Base-by-base conservation (phyloP, 2,113 vertebrate genomes). In the Ptilorrhoa leucosticta region DNA sequence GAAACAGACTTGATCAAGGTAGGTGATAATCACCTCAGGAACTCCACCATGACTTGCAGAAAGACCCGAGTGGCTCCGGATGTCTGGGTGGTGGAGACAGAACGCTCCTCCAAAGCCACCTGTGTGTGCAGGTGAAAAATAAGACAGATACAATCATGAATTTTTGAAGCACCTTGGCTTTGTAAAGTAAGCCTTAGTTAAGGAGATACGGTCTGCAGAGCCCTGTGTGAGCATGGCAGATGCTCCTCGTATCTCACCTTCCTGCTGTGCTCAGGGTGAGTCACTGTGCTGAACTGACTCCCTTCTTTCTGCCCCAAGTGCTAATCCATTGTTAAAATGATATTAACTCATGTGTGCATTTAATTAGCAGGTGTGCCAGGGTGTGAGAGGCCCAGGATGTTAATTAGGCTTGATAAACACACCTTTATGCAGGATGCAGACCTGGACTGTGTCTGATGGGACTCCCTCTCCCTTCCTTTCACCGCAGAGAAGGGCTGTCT, bases 311-410 rank as follows among this genome's bases (percentile, higher is more conserved):
- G 56, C 63, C 73, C 79, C 71, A 39, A 93, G 76, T 94, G 83
- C 61, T 95, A 93, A 89, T 39, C 60, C 44, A 37, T 96, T 96
- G 91, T 94, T 94, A 93, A 80, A 94, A 44, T 70, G 7, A 47
- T 90, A 90, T 73, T 78, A 95, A 87, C 79, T 93, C 79, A 11
- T 69, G 26, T 64, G 92, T 69, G 66, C 83, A n/a, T n/a, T n/a
- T 97, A 97, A 97, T 96, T 91, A 96, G 87, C 93, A 95, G 96
- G 96, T 96, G 95, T 69, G 96, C 90, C 63, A 23, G 95, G 96
- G 93, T 94, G 95, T 97, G 95, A 94, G 95, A 91, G 72, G 48
- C 69, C 31, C 20, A 5, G 51, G 76, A 83, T 69, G 53, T 83
- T 97, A 73, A 96, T 96, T 89, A 95, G 72, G 39, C 64, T 66